Evolutionary conservation across 2,888 invertebrate genomes (phyloP).

Genomic region (Nephrotoma guestfalica): DNA sequence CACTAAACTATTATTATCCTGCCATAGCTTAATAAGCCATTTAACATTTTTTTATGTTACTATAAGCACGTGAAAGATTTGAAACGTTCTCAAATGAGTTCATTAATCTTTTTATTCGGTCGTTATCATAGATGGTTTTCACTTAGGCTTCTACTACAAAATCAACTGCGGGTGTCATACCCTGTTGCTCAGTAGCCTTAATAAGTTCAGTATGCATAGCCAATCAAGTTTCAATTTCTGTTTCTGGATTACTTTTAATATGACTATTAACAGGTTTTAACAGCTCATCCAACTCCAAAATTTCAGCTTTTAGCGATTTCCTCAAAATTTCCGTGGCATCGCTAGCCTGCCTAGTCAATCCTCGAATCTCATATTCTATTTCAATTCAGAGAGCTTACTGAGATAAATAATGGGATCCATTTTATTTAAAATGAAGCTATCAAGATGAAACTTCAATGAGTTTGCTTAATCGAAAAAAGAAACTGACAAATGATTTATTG

Average conservation of each 20-base stretch:
- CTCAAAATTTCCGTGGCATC: no score
- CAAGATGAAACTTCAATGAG: no score
- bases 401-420: no score
- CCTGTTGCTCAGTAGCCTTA: background rate
- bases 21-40: background rate
- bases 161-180: background rate
- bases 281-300: no score
- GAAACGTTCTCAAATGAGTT: background rate
- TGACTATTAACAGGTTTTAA: background rate
- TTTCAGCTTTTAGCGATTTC: no score
- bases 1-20: background rate
- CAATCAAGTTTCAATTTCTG: background rate
- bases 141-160: background rate
- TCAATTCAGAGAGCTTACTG: no score
- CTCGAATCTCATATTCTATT: no score
- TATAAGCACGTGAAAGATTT: background rate
- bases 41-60: background rate
- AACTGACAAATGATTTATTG: no score
- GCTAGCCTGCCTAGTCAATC: no score
- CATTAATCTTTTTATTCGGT: background rate
- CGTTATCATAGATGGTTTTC: background rate
- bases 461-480: no score
- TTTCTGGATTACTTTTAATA: background rate
- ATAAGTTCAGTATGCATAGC: background rate
- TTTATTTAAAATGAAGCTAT: no score